A percentile compares a stretch with the other conserved stretches of the same genome.
Evolutionary conservation across 1,140 invertebrate genomes (phyloP).

Genomic region (Cydia strobilella): DNA sequence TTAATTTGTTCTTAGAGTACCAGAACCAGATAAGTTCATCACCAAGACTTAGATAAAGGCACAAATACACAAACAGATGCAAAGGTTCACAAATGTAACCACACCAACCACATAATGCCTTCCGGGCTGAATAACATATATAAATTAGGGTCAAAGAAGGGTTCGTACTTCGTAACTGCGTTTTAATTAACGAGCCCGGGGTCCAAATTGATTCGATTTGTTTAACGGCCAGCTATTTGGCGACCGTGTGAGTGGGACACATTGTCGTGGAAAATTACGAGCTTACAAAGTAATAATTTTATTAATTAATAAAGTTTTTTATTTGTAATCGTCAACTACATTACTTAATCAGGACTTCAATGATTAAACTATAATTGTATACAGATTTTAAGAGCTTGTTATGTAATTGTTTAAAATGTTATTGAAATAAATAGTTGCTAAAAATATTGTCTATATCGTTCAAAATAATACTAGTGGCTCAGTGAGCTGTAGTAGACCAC

Average conservation of each 20-base stretch:
- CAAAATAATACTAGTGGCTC: too few species aligned
- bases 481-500: too few species aligned
- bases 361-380: too few species aligned
- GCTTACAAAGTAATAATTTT: too few species aligned
- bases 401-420: too few species aligned
- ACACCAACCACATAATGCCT: conserved; percentile 6
- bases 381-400: too few species aligned
- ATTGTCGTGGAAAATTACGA: neutral
- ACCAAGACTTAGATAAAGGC: neutral
- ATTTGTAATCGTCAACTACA: too few species aligned
- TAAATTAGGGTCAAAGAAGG: conserved; percentile 24
- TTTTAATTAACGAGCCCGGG: conserved; percentile 23
- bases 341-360: too few species aligned
- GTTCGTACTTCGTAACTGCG: conserved; percentile 27
- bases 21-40: neutral
- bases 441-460: too few species aligned
- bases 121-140: conserved; percentile 19
- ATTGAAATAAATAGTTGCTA: too few species aligned
- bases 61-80: neutral
- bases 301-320: too few species aligned
- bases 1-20: too few species aligned
- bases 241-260: conserved; percentile 9
- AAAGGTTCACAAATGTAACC: conserved; percentile 27
- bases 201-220: conserved; percentile 30
- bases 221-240: conserved; percentile 26